Evolutionary conservation across 1,140 invertebrate species (phyloP), one percentile per base, ranked within the genome.

Genomic region (Oryctes rhinoceros): DNA sequence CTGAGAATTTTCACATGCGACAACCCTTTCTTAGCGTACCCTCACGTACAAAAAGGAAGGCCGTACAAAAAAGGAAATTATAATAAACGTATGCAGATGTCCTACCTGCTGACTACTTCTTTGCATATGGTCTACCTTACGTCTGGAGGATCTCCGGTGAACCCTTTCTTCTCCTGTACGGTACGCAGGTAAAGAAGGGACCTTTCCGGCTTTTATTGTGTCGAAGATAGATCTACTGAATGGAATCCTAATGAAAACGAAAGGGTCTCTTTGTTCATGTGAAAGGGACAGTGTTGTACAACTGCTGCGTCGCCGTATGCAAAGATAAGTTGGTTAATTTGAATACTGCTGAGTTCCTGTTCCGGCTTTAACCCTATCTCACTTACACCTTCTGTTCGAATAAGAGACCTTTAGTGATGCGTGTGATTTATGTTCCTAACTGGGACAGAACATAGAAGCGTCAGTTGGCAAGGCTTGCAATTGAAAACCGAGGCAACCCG

Each of bases 71-170:
- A 37, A 71, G 13, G 65, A 71, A 71, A 71, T 71, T 71, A 71
- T 20, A 80, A 67, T 74, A 71, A 80, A 81, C 79, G 47, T 85
- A 85, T 85, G 84, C 84, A 85, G 84, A 85, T 85, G 84, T 83
- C 78, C 80, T 85, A 85, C 83, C 84, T 84, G 83, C 83, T 85
- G 84, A 82, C 84, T 71, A 71, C 65, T 84, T 81, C 81, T 85
- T 85, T 85, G 84, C 84, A 85, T 85, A 85, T 83, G 84, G 81
- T 83, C 80, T 82, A 82, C 82, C 81, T 80, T 82, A 78, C 81
- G 79, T 83, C 82, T 79, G 80, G 81, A 83, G 80, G 83, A 81
- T 81, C 80, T 80, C 79, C 74, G 79, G 79, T 80, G 74, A 74
- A 74, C 48, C 30, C 49, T 65, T 78, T 48, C 74, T 76, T 59